Percentiles rank a stretch among this genome's conserved stretches.
Conservation (phyloP, 2,888 invertebrate genomes). For the Agonopterix subpropinquella region DNA sequence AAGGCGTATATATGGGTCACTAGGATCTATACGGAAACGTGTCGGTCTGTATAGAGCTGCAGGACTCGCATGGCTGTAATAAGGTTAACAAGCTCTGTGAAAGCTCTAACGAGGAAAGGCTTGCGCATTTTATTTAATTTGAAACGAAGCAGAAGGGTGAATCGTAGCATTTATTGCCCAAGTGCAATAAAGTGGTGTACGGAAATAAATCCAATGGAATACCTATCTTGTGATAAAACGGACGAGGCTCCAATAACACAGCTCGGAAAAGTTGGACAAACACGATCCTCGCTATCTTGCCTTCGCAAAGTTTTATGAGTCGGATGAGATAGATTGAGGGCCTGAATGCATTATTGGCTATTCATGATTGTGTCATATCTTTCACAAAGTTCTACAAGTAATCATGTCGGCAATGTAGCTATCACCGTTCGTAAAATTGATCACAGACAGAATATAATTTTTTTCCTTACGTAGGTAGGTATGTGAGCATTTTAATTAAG, state of each 20-base stretch:
- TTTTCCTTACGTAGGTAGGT: too few species aligned
- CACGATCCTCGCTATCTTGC: slow-evolving; percentile 40
- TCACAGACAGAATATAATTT: too few species aligned
- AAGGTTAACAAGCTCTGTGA: slow-evolving; percentile 59
- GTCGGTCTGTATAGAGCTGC: slow-evolving; percentile 8
- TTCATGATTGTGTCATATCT: slow-evolving; percentile 50
- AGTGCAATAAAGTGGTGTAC: slow-evolving; percentile 1
- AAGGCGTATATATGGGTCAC: slow-evolving; percentile 1
- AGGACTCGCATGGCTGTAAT: slow-evolving; percentile 44
- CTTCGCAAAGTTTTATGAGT: slow-evolving; percentile 58
- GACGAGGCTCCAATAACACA: slow-evolving; percentile 17
- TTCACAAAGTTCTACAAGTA: neutral
- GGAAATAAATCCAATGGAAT: slow-evolving; percentile 10
- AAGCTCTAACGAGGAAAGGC: slow-evolving; percentile 49
- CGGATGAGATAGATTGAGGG: slow-evolving; percentile 58
- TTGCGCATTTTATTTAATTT: slow-evolving; percentile 45
- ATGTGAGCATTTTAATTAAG: too few species aligned
- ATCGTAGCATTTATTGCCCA: slow-evolving; percentile 7
- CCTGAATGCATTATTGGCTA: slow-evolving; percentile 60
- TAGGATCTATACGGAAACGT: neutral
- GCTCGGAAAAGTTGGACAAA: slow-evolving; percentile 47
- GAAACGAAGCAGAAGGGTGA: slow-evolving; percentile 19
- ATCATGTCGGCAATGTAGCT: too few species aligned
- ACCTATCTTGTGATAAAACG: slow-evolving; percentile 14
- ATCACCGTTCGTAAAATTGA: too few species aligned